These are phyloP conservation scores for Ormyrus thymus DNA, from an alignment of 2,888 invertebrate genomes.

Conservation along the genomic window DNA sequence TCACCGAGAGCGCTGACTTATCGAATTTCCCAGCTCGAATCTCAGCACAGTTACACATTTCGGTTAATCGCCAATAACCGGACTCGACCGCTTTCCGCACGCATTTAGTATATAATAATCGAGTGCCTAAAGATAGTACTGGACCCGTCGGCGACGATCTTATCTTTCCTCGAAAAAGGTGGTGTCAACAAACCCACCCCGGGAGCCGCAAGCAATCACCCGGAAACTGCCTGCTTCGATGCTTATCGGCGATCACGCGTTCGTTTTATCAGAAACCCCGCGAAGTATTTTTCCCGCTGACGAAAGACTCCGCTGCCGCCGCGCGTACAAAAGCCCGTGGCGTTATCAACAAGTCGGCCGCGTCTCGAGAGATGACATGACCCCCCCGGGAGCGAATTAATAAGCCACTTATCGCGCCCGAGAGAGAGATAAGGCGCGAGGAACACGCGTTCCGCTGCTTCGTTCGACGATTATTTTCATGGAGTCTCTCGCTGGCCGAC, in stretches of 20 bases:
- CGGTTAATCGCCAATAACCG: background rate
- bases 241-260: too few species aligned
- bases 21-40: slow-evolving; percentile 1
- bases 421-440: background rate
- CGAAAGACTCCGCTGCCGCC: background rate
- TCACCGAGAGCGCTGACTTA: background rate
- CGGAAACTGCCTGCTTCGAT: too few species aligned
- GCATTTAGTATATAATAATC: background rate
- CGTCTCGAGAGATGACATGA: slow-evolving; percentile 12
- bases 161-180: too few species aligned
- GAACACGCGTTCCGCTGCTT: slow-evolving; percentile 12
- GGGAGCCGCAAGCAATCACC: too few species aligned
- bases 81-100: slow-evolving; percentile 6
- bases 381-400: slow-evolving; percentile 46
- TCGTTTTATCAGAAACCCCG: slow-evolving; percentile 19
- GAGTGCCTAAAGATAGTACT: too few species aligned
- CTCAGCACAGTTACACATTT: slow-evolving; percentile 1
- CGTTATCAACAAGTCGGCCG: background rate
- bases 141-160: too few species aligned
- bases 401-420: slow-evolving; percentile 14
- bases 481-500: too few species aligned
- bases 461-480: too few species aligned
- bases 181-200: too few species aligned
- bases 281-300: background rate
- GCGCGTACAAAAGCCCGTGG: too few species aligned